Evolutionary conservation across 1,140 invertebrate genomes (phyloP).

Genomic region (Drosophila nigrodunni): DNA sequence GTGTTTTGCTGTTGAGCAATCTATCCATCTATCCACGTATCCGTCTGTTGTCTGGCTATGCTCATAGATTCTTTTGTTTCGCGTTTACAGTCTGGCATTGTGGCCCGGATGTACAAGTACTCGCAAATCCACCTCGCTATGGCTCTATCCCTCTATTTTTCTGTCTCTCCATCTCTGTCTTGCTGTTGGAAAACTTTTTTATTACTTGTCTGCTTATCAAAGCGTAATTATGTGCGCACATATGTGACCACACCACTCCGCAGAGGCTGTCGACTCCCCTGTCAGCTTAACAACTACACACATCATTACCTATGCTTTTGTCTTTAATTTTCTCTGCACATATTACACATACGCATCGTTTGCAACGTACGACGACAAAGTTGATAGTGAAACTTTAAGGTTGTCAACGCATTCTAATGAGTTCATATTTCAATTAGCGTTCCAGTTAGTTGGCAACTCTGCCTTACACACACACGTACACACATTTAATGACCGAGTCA

Average conservation of each 20-base stretch:
- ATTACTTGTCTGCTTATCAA: conserved; percentile 80
- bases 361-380: conserved; percentile 32
- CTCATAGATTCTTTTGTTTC: conserved; percentile 78
- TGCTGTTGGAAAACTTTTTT: conserved; percentile 40
- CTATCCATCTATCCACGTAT: conserved; percentile 45
- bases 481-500: conserved; percentile 56
- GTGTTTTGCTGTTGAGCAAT: conserved; percentile 32
- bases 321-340: conserved; percentile 42
- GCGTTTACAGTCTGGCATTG: conserved; percentile 67
- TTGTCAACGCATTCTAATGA: conserved; percentile 30
- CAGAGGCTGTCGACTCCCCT: conserved; percentile 1
- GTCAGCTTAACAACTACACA: conserved; percentile 54
- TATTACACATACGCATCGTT: conserved; percentile 50
- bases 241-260: conserved; percentile 31
- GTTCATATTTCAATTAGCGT: conserved; percentile 68
- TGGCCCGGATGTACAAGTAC: conserved; percentile 24
- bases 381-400: conserved; percentile 38
- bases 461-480: conserved; percentile 51
- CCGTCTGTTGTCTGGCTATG: conserved; percentile 35
- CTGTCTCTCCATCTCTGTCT: not conserved
- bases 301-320: conserved; percentile 71
- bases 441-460: conserved; percentile 43
- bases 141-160: not conserved
- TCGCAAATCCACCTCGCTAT: conserved; percentile 1
- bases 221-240: conserved; percentile 73